These are phyloP conservation scores for Turnix velox DNA, from an alignment of 2,113 vertebrate genomes.

Conservation along the genomic window DNA sequence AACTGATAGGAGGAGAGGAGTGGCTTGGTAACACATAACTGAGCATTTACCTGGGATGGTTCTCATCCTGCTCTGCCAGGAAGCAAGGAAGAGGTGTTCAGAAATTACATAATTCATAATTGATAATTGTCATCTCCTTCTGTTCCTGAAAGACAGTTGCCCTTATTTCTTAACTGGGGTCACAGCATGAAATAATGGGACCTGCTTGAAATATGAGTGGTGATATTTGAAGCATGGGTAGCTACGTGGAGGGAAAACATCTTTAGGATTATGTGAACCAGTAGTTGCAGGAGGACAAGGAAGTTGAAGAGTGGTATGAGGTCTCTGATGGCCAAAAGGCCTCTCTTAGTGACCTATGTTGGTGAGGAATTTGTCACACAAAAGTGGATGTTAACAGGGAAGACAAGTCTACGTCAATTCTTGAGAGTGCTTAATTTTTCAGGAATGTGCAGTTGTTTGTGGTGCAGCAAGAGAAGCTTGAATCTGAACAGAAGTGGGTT, in stretches of 20 bases:
- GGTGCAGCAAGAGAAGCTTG: not conserved
- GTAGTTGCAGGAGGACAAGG: not conserved
- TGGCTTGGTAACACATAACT: not conserved
- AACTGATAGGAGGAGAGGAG: not conserved
- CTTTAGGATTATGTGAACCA: not conserved
- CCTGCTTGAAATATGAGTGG: not conserved
- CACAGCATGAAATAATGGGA: not conserved
- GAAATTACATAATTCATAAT: not conserved
- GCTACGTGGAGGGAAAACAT: not conserved
- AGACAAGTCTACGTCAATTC: not conserved
- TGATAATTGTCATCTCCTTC: not conserved
- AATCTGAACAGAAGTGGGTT: not conserved
- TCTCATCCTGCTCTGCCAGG: not conserved
- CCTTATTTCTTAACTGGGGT: not conserved
- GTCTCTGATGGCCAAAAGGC: not conserved
- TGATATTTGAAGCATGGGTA: not conserved
- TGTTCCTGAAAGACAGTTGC: not conserved
- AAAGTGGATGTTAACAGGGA: not conserved
- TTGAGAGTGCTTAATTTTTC: not conserved
- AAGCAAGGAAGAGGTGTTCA: not conserved
- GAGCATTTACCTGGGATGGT: not conserved
- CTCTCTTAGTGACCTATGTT: not conserved
- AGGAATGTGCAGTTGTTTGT: not conserved
- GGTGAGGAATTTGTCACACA: not conserved
- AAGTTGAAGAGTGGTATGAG: not conserved